A percentile compares a stretch with the other conserved stretches of the same genome.
Conservation (phyloP, 2,113 vertebrate species). For the Trichomycterus rosablanca region DNA sequence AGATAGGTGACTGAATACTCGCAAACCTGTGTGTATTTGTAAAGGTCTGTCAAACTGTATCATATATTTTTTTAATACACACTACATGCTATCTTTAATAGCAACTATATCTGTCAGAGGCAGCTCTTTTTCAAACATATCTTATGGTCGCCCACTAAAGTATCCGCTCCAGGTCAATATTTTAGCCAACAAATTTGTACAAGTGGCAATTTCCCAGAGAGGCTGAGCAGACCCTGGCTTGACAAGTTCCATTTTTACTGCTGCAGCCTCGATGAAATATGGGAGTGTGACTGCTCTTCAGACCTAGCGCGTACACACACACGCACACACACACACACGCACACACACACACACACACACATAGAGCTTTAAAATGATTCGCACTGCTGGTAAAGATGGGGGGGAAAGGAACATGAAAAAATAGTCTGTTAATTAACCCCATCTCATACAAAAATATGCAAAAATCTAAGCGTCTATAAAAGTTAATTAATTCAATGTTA, state of each 20-base stretch:
- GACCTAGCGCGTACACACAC: neutral
- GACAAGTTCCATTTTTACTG: conserved; percentile 27
- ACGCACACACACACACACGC: conserved; percentile 1
- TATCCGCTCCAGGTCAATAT: conserved; percentile 14
- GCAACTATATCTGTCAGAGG: neutral
- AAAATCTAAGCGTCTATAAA: no score
- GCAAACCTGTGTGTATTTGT: no score
- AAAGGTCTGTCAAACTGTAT: neutral
- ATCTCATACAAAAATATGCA: no score
- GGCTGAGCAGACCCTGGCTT: conserved; percentile 5
- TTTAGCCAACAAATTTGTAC: conserved; percentile 27
- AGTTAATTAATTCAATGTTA: no score
- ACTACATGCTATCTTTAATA: neutral
- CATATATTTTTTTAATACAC: neutral
- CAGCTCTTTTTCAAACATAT: neutral
- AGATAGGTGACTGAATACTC: no score
- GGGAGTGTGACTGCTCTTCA: conserved; percentile 7
- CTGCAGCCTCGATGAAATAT: conserved; percentile 17
- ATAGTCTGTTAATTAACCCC: no score
- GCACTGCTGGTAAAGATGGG: no score
- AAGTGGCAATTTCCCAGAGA: conserved; percentile 31
- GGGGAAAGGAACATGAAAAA: no score
- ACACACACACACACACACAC: neutral
- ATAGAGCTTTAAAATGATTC: neutral
- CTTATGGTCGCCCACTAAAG: neutral